Percentiles rank a stretch among this genome's conserved stretches.
These are phyloP conservation scores for Crepidodera aurea DNA, from an alignment of 2,888 invertebrate species.

Conservation along the genomic window DNA sequence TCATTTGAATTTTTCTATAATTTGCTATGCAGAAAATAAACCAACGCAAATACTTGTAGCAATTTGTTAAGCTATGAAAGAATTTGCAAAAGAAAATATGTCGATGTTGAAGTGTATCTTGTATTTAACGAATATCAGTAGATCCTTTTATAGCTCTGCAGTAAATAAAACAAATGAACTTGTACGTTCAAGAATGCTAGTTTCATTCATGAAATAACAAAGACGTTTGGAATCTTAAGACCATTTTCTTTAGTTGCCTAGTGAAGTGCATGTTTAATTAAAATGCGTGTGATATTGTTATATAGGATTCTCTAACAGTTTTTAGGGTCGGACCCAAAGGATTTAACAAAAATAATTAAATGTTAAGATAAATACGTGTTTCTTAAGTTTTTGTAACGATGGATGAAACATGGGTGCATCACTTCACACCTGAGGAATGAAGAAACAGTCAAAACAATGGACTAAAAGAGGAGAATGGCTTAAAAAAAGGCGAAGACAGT, in stretches of 20 bases:
- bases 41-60: neutral
- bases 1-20: no score
- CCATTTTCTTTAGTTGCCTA: conserved; percentile 22
- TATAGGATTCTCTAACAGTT: no score
- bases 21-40: no score
- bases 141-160: conserved; percentile 18
- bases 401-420: no score
- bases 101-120: conserved; percentile 17
- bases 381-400: no score
- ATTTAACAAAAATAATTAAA: no score
- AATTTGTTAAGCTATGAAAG: conserved; percentile 16
- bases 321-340: no score
- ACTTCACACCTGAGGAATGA: no score
- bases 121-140: conserved; percentile 14
- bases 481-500: no score
- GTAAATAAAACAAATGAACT: conserved; percentile 36
- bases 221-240: conserved; percentile 26
- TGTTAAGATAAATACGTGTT: no score
- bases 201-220: conserved; percentile 31
- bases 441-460: no score
- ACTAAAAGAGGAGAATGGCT: no score
- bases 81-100: conserved; percentile 19
- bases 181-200: conserved; percentile 29
- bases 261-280: conserved; percentile 11
- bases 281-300: neutral